Conservation (phyloP, 2,797 vertebrate genomes). For the Argyrosomus regius region DNA sequence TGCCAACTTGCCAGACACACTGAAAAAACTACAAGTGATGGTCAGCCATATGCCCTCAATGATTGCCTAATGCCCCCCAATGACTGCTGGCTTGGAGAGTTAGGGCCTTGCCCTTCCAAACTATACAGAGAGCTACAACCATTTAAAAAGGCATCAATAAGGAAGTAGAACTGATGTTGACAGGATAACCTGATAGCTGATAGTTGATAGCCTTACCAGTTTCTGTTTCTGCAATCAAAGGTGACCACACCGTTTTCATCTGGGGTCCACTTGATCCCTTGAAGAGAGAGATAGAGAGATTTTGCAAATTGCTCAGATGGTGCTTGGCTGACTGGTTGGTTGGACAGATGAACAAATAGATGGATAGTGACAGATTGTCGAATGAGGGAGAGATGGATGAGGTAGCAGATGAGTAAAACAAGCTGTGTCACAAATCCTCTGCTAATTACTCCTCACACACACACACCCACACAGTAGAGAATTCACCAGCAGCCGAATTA, state of each 20-base stretch:
- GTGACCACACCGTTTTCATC: slow-evolving; percentile 95
- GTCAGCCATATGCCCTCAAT: neutral
- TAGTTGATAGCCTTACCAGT: slow-evolving; percentile 82
- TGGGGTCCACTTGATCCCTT: slow-evolving; percentile 96
- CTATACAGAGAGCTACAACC: neutral
- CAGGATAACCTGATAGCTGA: slow-evolving; percentile 38
- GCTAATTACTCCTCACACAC: slow-evolving; percentile 48
- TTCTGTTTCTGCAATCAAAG: slow-evolving; percentile 95
- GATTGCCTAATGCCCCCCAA: neutral
- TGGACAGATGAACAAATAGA: slow-evolving; percentile 23
- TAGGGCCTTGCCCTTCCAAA: neutral
- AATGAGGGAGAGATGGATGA: slow-evolving; percentile 50
- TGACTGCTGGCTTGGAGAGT: neutral
- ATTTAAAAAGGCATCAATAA: neutral
- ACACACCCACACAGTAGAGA: slow-evolving; percentile 6
- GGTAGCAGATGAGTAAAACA: slow-evolving; percentile 45
- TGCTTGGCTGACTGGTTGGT: neutral
- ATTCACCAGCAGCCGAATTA: slow-evolving; percentile 20
- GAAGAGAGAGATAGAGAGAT: slow-evolving; percentile 8
- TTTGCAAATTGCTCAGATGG: neutral
- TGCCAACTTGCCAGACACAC: neutral
- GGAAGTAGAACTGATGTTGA: neutral
- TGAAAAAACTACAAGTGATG: neutral
- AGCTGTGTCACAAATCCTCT: slow-evolving; percentile 58
- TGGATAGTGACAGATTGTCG: slow-evolving; percentile 46